Evolutionary conservation across 2,113 vertebrate genomes (phyloP).

Genomic region (Otus sunia): DNA sequence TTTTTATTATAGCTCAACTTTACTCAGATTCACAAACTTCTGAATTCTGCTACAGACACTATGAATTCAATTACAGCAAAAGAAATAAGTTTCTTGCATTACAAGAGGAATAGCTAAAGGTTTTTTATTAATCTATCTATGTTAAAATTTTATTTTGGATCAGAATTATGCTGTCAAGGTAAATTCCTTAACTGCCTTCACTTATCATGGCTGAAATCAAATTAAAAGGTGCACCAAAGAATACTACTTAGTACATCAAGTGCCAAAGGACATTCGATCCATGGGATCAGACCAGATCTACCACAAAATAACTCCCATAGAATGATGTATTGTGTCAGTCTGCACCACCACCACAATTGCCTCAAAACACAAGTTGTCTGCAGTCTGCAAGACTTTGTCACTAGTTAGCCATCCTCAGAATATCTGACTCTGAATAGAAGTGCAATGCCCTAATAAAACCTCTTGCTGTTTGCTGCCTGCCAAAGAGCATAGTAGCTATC

Average conservation of each 20-base stretch:
- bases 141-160: neutral
- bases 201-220: fast-evolving
- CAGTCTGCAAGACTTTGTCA: neutral
- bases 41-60: neutral
- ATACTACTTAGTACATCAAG: neutral
- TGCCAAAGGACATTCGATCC: neutral
- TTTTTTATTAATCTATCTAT: neutral
- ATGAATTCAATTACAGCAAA: neutral
- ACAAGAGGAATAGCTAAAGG: neutral
- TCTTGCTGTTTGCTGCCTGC: neutral
- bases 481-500: neutral
- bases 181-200: neutral
- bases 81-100: neutral
- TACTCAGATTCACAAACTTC: neutral
- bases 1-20: neutral
- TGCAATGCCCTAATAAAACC: neutral
- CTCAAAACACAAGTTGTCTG: neutral
- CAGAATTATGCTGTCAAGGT: neutral
- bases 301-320: neutral
- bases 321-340: neutral
- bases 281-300: neutral
- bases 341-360: neutral
- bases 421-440: neutral
- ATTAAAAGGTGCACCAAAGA: neutral
- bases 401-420: neutral